A percentile compares a stretch with the other conserved stretches of the same genome.
Conservation (phyloP, 2,888 invertebrate genomes). For the Dione vanillae region DNA sequence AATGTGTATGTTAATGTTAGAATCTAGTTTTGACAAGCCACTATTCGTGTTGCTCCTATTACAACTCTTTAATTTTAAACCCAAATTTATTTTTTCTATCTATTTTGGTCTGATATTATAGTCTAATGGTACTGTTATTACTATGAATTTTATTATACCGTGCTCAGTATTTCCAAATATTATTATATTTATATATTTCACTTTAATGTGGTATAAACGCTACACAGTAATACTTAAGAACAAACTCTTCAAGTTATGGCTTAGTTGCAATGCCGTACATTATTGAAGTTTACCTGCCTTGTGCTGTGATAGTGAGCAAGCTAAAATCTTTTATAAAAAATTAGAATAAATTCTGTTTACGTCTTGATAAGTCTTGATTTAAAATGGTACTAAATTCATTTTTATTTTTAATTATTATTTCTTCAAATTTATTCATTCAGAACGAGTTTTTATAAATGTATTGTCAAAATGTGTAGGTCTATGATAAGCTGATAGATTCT, state of each 20-base stretch:
- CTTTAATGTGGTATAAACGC: conserved; percentile 3
- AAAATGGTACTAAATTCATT: neutral
- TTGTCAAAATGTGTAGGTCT: too few relatives aligned
- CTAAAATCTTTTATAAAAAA: conserved; percentile 50
- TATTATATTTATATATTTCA: neutral
- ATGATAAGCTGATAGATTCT: too few relatives aligned
- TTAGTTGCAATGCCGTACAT: conserved; percentile 59
- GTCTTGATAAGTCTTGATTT: conserved; percentile 7
- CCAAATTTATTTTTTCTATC: too few relatives aligned
- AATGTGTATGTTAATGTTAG: too few relatives aligned
- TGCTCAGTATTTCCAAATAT: neutral
- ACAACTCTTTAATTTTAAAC: too few relatives aligned
- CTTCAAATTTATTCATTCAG: too few relatives aligned
- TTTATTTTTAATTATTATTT: neutral
- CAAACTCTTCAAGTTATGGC: conserved; percentile 41
- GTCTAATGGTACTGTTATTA: too few relatives aligned
- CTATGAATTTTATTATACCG: neutral
- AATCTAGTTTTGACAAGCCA: too few relatives aligned
- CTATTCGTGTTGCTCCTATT: too few relatives aligned
- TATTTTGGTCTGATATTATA: too few relatives aligned
- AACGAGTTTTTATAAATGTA: too few relatives aligned
- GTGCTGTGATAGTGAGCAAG: conserved; percentile 65
- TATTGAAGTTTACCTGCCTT: conserved; percentile 68
- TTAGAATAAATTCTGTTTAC: conserved; percentile 63
- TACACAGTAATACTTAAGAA: conserved; percentile 15